phyloP scores from a whole-genome alignment of 2,888 invertebrate species.

The Pardosa pseudoannulata region DNA sequence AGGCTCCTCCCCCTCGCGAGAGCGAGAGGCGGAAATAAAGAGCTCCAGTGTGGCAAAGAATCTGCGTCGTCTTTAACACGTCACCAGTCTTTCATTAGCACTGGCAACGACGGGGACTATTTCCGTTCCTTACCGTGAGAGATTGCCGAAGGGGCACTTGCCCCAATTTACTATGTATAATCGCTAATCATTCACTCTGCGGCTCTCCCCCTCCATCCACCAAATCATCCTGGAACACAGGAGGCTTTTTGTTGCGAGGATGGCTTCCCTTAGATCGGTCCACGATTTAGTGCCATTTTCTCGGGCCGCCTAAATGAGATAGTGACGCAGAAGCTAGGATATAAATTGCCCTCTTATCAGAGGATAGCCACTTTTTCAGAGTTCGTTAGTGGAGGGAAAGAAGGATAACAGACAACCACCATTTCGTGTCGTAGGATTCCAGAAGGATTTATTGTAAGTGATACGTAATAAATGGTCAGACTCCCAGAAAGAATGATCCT shows the following conservation, averaged over 20 bases:
- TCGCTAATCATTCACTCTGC: constrained; percentile 31
- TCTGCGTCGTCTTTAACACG: constrained; percentile 53
- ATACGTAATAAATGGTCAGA: not conserved
- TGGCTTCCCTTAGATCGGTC: constrained; percentile 20
- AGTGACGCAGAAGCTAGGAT: constrained; percentile 13
- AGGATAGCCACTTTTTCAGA: not conserved
- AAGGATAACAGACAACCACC: not conserved
- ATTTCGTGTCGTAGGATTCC: not conserved
- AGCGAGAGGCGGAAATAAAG: constrained; percentile 24
- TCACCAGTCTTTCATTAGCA: constrained; percentile 60
- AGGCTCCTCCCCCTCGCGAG: not conserved
- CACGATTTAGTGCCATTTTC: constrained; percentile 35
- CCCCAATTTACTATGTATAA: constrained; percentile 44
- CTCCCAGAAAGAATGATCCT: not conserved
- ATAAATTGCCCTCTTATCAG: constrained; percentile 51
- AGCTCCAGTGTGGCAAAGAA: constrained; percentile 36
- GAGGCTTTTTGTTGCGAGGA: constrained; percentile 11
- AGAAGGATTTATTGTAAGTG: not conserved
- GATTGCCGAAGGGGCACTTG: constrained; percentile 30
- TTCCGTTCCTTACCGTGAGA: constrained; percentile 56
- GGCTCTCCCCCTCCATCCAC: not conserved
- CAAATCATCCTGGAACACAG: not conserved
- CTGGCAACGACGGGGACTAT: constrained; percentile 17
- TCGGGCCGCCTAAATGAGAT: not conserved
- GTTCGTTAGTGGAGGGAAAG: not conserved